Conservation (phyloP, 2,797 vertebrate genomes). For the Harpagifer antarcticus region DNA sequence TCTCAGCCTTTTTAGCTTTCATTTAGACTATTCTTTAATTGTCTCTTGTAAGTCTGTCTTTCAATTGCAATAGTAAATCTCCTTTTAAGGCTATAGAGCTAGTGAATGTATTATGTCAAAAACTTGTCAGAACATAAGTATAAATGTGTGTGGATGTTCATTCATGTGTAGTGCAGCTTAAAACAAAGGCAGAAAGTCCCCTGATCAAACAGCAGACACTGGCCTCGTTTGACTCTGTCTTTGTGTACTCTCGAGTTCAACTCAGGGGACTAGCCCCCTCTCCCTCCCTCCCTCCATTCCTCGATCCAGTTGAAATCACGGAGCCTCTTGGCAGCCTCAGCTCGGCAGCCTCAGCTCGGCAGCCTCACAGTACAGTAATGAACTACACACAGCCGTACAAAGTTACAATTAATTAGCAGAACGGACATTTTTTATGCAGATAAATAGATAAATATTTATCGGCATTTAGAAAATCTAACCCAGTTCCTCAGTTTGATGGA, state of each 20-base stretch:
- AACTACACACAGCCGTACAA: constrained; percentile 12
- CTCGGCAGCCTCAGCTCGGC: constrained; percentile 19
- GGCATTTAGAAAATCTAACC: constrained; percentile 12
- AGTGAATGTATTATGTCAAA: background rate
- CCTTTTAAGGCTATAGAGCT: background rate
- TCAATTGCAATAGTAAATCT: background rate
- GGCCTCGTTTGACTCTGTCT: constrained; percentile 53
- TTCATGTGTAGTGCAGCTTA: constrained; percentile 9
- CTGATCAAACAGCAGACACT: constrained; percentile 17
- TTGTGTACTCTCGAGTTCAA: constrained; percentile 45
- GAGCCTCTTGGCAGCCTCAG: constrained; percentile 43
- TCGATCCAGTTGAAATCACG: constrained; percentile 19
- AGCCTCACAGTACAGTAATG: constrained; percentile 19
- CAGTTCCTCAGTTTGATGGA: background rate
- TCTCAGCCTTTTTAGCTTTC: background rate
- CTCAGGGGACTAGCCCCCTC: constrained; percentile 34
- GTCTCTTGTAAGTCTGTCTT: background rate
- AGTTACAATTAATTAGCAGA: constrained; percentile 2
- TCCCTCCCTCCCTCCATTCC: background rate
- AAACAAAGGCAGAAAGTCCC: constrained; percentile 15
- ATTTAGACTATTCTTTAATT: background rate
- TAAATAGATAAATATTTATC: background rate
- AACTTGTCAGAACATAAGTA: background rate
- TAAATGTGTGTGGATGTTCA: background rate
- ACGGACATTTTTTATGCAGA: background rate